phyloP scores from a whole-genome alignment of 2,888 invertebrate genomes.

The Pinctada fucata region DNA sequence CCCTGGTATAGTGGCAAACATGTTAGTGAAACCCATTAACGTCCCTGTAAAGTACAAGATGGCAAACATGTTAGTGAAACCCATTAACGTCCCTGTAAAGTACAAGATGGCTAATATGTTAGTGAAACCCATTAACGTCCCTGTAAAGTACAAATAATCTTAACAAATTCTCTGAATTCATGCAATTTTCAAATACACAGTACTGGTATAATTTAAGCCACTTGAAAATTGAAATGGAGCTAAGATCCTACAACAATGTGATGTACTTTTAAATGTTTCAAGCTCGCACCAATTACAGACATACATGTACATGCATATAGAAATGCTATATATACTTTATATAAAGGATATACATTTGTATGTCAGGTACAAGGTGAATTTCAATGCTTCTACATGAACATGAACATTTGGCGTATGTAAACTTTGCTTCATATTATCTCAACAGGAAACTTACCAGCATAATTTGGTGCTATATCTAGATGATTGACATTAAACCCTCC shows the following conservation, averaged over 20 bases:
- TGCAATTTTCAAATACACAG: too few species aligned
- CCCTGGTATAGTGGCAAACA: constrained; percentile 88
- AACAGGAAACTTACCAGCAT: constrained; percentile 53
- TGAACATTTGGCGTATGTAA: too few species aligned
- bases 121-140: constrained; percentile 91
- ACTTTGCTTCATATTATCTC: too few species aligned
- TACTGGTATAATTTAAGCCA: too few species aligned
- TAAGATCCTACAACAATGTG: too few species aligned
- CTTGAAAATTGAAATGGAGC: too few species aligned
- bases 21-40: constrained; percentile 92
- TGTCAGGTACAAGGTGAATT: too few species aligned
- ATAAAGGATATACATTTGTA: too few species aligned
- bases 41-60: constrained; percentile 86
- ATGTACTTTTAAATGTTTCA: neutral
- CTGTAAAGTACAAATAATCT: constrained; percentile 81
- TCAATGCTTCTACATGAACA: too few species aligned
- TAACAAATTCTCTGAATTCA: too few species aligned
- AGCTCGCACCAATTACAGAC: too few species aligned
- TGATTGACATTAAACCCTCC: constrained; percentile 69
- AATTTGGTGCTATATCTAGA: constrained; percentile 69
- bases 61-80: constrained; percentile 90
- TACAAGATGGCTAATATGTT: constrained; percentile 86
- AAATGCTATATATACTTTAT: too few species aligned
- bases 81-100: constrained; percentile 92
- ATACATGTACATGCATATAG: neutral